Evolutionary conservation across 1,140 invertebrate species (phyloP).

Genomic region (Diprion similis): DNA sequence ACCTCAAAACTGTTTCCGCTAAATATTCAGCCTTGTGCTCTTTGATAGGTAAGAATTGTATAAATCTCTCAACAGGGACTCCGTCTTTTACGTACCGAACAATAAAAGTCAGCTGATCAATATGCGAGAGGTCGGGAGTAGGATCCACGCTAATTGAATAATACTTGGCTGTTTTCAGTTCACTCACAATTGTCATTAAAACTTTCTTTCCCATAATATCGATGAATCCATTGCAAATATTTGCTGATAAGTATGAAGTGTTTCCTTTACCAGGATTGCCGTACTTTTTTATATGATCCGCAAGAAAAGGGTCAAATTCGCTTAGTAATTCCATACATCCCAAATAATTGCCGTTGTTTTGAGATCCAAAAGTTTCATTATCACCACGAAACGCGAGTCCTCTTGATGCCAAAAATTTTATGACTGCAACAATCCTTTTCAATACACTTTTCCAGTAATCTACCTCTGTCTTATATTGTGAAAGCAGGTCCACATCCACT

Average conservation of each 20-base stretch:
- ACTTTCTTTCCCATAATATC: slow-evolving; percentile 39
- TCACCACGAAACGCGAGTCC: slow-evolving; percentile 36
- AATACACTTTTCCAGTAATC: slow-evolving; percentile 27
- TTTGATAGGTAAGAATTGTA: slow-evolving; percentile 24
- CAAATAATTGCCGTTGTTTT: slow-evolving; percentile 36
- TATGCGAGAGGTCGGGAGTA: slow-evolving; percentile 47
- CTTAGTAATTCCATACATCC: slow-evolving; percentile 32
- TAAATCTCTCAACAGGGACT: slow-evolving; percentile 32
- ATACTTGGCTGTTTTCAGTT: no score
- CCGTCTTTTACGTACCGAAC: slow-evolving; percentile 35
- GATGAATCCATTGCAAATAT: slow-evolving; percentile 37
- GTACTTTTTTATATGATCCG: slow-evolving; percentile 30
- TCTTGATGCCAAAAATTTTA: slow-evolving; percentile 29
- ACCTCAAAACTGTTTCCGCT: slow-evolving; percentile 32
- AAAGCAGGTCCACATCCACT: neutral
- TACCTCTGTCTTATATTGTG: slow-evolving; percentile 15
- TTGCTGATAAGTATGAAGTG: slow-evolving; percentile 34
- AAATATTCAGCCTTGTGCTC: slow-evolving; percentile 36
- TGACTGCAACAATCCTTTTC: slow-evolving; percentile 23
- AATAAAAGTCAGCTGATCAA: slow-evolving; percentile 32
- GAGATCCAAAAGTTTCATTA: slow-evolving; percentile 29
- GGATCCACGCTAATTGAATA: no score
- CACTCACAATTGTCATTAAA: no score
- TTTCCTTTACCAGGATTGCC: slow-evolving; percentile 25
- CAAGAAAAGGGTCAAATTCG: slow-evolving; percentile 35